phyloP scores from a whole-genome alignment of 2,888 invertebrate species.

The Oxystoma pomonae region DNA sequence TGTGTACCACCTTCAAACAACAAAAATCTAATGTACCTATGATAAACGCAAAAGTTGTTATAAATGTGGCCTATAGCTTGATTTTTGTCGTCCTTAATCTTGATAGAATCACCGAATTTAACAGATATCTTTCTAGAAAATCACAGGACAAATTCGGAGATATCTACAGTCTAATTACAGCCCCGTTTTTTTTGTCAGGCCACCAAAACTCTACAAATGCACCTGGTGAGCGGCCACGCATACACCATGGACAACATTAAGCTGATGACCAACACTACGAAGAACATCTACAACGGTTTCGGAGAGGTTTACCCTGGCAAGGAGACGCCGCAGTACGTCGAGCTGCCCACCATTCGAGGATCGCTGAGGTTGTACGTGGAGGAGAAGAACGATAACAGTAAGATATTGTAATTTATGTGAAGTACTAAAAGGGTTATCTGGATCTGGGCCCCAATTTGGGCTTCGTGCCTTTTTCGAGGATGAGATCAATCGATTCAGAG shows the following conservation, averaged over 20 bases:
- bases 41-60: too few relatives aligned
- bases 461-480: too few relatives aligned
- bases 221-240: slow-evolving; percentile 74
- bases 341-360: slow-evolving; percentile 63
- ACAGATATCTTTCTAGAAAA: neutral
- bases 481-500: too few relatives aligned
- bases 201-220: slow-evolving; percentile 79
- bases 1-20: too few relatives aligned
- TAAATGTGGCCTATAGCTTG: too few relatives aligned
- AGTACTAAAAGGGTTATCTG: too few relatives aligned
- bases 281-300: slow-evolving; percentile 7
- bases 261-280: slow-evolving; percentile 64
- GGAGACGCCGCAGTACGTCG: slow-evolving; percentile 49
- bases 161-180: neutral
- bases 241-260: slow-evolving; percentile 78
- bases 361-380: slow-evolving; percentile 68
- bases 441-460: too few relatives aligned
- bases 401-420: too few relatives aligned
- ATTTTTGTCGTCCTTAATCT: too few relatives aligned
- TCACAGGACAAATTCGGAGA: neutral
- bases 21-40: too few relatives aligned
- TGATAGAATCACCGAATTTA: neutral
- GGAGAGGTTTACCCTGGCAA: slow-evolving; percentile 19
- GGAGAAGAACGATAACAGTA: slow-evolving; percentile 68
- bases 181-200: slow-evolving; percentile 52